phyloP scores from a whole-genome alignment of 2,113 vertebrate genomes.

The Ibidorhyncha struthersii region DNA sequence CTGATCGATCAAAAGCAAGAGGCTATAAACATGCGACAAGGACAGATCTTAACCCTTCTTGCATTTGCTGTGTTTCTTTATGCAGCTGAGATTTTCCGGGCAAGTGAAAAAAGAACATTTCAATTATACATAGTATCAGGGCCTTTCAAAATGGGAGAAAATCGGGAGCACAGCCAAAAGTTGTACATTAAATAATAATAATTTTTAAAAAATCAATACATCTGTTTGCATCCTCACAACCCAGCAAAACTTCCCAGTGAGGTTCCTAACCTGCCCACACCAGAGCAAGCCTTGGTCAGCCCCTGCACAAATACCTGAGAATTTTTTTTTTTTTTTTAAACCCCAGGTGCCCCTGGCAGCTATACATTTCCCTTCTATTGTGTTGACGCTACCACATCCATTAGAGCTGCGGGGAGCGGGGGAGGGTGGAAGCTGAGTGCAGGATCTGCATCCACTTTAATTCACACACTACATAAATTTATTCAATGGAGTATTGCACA shows the following conservation, averaged over 20 bases:
- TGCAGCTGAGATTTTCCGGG: neutral
- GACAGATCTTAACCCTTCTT: neutral
- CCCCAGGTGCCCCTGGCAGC: neutral
- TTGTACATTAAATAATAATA: neutral
- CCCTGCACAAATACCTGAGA: neutral
- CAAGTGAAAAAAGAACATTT: neutral
- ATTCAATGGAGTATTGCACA: neutral
- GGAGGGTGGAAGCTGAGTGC: neutral
- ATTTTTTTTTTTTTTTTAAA: neutral
- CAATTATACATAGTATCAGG: neutral
- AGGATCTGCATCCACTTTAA: neutral
- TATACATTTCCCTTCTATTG: neutral
- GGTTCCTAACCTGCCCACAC: neutral
- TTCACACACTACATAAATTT: neutral
- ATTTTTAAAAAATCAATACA: neutral
- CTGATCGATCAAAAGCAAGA: neutral
- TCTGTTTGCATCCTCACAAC: neutral
- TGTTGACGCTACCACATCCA: rapidly evolving
- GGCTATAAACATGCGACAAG: neutral
- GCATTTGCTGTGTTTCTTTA: neutral
- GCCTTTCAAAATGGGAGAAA: neutral
- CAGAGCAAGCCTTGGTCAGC: neutral
- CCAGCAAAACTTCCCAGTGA: neutral
- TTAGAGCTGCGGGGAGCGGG: neutral
- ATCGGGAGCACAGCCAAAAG: neutral